Evolutionary conservation across 2,113 vertebrate species (phyloP).

Genomic region (Laterallus jamaicensis): DNA sequence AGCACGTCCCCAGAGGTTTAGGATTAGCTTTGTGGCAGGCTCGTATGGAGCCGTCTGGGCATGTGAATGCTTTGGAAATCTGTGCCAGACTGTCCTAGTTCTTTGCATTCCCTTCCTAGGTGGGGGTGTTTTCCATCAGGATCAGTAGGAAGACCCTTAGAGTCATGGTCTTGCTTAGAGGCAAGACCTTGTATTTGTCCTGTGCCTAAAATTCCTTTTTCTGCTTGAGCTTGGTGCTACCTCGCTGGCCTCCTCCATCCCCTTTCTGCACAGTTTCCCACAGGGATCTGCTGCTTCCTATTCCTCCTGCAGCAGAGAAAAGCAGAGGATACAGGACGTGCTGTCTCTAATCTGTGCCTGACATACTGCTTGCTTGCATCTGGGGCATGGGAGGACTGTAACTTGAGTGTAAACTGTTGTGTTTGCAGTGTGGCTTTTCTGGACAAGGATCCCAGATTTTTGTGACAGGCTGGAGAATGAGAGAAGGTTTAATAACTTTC

Average conservation of each 20-base stretch:
- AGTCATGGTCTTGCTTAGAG: background rate
- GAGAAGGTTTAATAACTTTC: background rate
- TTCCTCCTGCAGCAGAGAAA: background rate
- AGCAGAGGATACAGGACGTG: background rate
- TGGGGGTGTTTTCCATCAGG: background rate
- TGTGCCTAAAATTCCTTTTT: background rate
- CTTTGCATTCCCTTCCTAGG: background rate
- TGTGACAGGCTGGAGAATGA: background rate
- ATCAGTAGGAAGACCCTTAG: background rate
- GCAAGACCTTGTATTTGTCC: background rate
- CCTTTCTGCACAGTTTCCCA: background rate
- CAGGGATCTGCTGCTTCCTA: background rate
- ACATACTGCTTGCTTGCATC: rapidly evolving
- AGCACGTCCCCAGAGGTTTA: background rate
- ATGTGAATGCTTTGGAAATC: background rate
- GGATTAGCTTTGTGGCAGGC: background rate
- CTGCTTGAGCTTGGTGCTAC: background rate
- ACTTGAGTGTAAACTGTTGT: background rate
- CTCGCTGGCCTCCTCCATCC: background rate
- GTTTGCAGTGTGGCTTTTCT: background rate
- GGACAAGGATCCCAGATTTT: background rate
- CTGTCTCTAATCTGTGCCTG: rapidly evolving
- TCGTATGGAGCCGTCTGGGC: too few relatives aligned
- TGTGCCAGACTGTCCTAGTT: background rate
- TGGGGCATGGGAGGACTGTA: background rate